Percentiles rank a stretch among this genome's conserved stretches.
phyloP scores from a whole-genome alignment of 1,140 invertebrate species.

The Drosophila suzukii region DNA sequence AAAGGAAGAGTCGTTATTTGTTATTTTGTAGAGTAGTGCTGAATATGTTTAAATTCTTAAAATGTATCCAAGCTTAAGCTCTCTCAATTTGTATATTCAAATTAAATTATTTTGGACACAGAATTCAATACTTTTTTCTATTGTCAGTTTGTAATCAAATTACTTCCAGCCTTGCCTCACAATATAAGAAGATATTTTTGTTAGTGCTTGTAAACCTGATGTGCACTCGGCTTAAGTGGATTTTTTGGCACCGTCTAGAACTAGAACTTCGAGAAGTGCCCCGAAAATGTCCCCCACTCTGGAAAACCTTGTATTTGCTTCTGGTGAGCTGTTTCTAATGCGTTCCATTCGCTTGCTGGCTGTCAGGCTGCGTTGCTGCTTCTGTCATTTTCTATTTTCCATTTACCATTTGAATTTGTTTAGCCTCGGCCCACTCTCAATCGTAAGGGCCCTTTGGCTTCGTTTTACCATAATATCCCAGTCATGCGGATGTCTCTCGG shows the following conservation, averaged over 20 bases:
- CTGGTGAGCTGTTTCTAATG: conserved; percentile 55
- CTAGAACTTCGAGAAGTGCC: conserved; percentile 2
- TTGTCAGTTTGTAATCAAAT: not conserved
- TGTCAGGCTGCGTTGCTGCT: conserved; percentile 50
- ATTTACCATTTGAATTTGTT: conserved; percentile 72
- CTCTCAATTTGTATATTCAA: too few relatives aligned
- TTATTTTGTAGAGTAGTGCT: not conserved
- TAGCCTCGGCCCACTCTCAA: conserved; percentile 36
- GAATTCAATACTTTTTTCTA: not conserved
- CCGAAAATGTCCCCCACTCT: not conserved
- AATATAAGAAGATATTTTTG: conserved; percentile 14
- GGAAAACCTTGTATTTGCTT: conserved; percentile 47
- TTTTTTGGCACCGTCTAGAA: conserved; percentile 53
- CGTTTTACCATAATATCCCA: conserved; percentile 49
- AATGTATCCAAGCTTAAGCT: not conserved
- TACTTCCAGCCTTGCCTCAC: conserved; percentile 1
- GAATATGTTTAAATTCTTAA: not conserved
- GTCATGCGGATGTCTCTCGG: conserved; percentile 21
- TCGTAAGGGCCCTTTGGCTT: conserved; percentile 43
- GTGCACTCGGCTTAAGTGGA: conserved; percentile 74
- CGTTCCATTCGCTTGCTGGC: conserved; percentile 58
- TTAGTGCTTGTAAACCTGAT: conserved; percentile 42
- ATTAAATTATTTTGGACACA: too few relatives aligned
- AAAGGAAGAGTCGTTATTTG: not conserved
- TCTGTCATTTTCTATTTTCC: conserved; percentile 66